These are phyloP conservation scores for Pseudorhombus dupliciocellatus DNA, from an alignment of 2,113 vertebrate genomes.

Conservation along the genomic window DNA sequence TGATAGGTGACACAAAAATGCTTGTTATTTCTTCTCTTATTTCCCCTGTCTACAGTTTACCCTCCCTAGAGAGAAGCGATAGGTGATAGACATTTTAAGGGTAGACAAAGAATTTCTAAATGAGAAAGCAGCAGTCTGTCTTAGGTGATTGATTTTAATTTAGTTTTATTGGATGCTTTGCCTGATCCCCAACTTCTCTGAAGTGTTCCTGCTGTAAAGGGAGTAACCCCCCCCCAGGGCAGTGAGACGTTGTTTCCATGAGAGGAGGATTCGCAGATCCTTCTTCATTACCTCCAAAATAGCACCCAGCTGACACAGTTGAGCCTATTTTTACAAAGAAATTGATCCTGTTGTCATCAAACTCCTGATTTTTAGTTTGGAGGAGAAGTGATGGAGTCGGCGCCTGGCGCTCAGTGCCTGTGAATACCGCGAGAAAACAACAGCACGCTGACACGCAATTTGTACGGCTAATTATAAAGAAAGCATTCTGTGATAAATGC, in stretches of 20 bases:
- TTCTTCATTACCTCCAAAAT: constrained; percentile 44
- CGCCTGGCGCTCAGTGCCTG: constrained; percentile 27
- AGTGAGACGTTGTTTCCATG: constrained; percentile 8
- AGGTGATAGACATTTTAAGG: constrained; percentile 14
- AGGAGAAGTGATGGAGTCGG: neutral
- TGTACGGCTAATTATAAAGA: constrained; percentile 63
- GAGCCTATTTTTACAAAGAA: constrained; percentile 49
- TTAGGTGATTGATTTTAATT: constrained; percentile 53
- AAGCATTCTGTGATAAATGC: constrained; percentile 60
- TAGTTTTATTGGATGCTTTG: constrained; percentile 30
- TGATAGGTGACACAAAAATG: neutral
- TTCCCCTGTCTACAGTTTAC: neutral
- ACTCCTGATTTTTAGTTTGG: constrained; percentile 41
- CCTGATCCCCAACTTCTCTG: constrained; percentile 32
- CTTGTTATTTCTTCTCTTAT: neutral
- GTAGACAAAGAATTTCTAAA: constrained; percentile 18
- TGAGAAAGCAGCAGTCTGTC: constrained; percentile 3
- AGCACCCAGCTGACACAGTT: constrained; percentile 17
- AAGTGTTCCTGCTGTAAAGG: constrained; percentile 1
- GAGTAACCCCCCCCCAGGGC: constrained; percentile 10
- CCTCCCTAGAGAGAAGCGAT: constrained; percentile 23
- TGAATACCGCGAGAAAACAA: constrained; percentile 44
- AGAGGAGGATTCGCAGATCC: constrained; percentile 40
- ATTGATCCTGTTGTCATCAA: constrained; percentile 51
- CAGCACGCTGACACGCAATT: constrained; percentile 51